These are phyloP conservation scores for Rhamphomyia laevipes DNA, from an alignment of 2,888 invertebrate species.

Conservation along the genomic window DNA sequence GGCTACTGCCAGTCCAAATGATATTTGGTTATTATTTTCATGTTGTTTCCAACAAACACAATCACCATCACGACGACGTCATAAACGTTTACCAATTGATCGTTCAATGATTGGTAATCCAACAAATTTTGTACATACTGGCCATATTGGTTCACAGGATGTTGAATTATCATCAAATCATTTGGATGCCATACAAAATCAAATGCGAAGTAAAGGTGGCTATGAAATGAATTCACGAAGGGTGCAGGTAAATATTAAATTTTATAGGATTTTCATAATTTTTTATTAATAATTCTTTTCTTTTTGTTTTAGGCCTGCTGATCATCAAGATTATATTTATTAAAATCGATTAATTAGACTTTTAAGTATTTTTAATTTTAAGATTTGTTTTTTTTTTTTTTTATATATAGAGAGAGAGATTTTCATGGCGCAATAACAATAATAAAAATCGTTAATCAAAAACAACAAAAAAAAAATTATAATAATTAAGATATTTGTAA, in stretches of 20 bases:
- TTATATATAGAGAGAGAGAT: too few species aligned
- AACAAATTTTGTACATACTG: constrained; percentile 90
- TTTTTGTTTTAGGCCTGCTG: background rate
- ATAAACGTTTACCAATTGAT: constrained; percentile 66
- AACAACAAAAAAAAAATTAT: too few species aligned
- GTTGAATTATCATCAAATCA: constrained; percentile 72
- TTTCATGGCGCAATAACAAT: too few species aligned
- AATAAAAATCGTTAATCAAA: too few species aligned
- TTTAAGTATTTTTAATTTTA: too few species aligned
- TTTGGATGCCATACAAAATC: constrained; percentile 77
- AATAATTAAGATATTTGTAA: too few species aligned
- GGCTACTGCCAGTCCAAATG: constrained; percentile 57
- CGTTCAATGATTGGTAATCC: constrained; percentile 93
- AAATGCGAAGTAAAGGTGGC: constrained; percentile 94
- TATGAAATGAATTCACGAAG: constrained; percentile 55
- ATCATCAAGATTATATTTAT: background rate
- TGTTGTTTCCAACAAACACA: constrained; percentile 78
- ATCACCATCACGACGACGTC: constrained; percentile 56
- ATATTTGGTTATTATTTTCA: constrained; percentile 85
- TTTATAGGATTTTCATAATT: too few species aligned
- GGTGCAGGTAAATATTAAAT: constrained; percentile 27
- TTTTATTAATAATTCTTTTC: background rate
- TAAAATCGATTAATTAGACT: too few species aligned
- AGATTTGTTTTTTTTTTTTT: too few species aligned
- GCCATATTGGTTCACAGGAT: constrained; percentile 79